phyloP scores from a whole-genome alignment of 2,113 vertebrate genomes.

The mouse (Mus musculus) region DNA sequence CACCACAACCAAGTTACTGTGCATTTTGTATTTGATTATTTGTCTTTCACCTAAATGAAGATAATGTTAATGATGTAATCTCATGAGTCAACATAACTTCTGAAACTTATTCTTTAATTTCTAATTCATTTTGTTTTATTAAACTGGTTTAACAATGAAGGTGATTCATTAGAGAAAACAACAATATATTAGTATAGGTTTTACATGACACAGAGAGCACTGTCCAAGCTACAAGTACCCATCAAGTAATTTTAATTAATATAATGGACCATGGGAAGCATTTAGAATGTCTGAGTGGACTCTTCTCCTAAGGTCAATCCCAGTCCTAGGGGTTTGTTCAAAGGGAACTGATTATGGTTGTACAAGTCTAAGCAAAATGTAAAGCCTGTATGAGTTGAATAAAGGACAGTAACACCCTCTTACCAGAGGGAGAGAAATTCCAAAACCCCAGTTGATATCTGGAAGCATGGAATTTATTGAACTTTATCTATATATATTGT shows the following conservation, averaged over 20 bases:
- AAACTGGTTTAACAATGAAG: constrained; percentile 52
- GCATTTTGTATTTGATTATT: constrained; percentile 44
- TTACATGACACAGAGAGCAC: neutral
- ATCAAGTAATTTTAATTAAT: constrained; percentile 66
- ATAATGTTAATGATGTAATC: constrained; percentile 44
- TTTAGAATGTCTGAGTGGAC: neutral
- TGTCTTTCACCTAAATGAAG: constrained; percentile 58
- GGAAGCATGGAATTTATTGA: neutral
- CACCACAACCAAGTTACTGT: constrained; percentile 13
- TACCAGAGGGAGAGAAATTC: no score
- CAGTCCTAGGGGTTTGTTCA: no score
- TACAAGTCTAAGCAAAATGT: no score
- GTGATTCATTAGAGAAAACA: constrained; percentile 55
- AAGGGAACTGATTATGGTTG: no score
- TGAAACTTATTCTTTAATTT: constrained; percentile 51
- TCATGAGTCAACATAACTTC: constrained; percentile 38
- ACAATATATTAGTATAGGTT: constrained; percentile 46
- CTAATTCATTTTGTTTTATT: constrained; percentile 56
- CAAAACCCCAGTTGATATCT: neutral
- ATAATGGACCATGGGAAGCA: neutral
- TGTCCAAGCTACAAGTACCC: neutral
- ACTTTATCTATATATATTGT: neutral
- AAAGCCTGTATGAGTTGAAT: neutral
- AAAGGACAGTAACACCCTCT: neutral
- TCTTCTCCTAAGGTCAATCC: no score